Base-by-base conservation (phyloP, 1,140 invertebrate species). In the Philopotamus ludificatus region DNA sequence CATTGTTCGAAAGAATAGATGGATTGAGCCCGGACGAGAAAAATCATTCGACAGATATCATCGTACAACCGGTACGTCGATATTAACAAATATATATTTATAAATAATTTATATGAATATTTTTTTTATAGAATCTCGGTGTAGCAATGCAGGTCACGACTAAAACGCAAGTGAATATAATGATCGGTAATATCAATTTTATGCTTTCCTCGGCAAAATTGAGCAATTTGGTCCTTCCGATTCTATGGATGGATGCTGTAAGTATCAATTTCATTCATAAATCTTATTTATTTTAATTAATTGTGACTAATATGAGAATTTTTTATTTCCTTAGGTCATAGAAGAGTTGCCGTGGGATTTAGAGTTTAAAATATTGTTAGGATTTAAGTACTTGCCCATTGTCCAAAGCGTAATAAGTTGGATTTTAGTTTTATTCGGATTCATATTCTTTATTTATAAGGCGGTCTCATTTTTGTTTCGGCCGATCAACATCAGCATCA, bases 161-260 rank as follows among this genome's bases (percentile, higher is more conserved):
- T 2, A 82, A 81, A 44, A 72, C 87, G 18, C 87, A 89, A 74
- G 79, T 85, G 18, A 89, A 88, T 75, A 73, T 88, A 10, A 74
- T 86, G 3, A 80, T 88, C 70, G 72, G 79, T 2, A 70, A 82
- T 2, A 82, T 82, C 0, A 77, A 69, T 15, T 83, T 82, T 42
- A 87, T 84, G 68, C 65, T 72, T 0, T 75, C 78, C 51, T 79
- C 83, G 28, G 71, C 69, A 9, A 73, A 74, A 16, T 88, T 87
- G 64, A 84, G 85, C 65, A 76, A 79, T 49, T 62, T 86, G 10
- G 79, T 79, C 1, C 26, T 89, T 25, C 87, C 87, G 0, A 72
- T 89, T n/a, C 80, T 88, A 10, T 89, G 87, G 87, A 72, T 81
- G 0, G 84, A 88, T 71, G 71, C 87, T 69, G 81, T 85, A 72